Base-by-base conservation (phyloP, 2,113 vertebrate species). In the Tinamus guttatus region DNA sequence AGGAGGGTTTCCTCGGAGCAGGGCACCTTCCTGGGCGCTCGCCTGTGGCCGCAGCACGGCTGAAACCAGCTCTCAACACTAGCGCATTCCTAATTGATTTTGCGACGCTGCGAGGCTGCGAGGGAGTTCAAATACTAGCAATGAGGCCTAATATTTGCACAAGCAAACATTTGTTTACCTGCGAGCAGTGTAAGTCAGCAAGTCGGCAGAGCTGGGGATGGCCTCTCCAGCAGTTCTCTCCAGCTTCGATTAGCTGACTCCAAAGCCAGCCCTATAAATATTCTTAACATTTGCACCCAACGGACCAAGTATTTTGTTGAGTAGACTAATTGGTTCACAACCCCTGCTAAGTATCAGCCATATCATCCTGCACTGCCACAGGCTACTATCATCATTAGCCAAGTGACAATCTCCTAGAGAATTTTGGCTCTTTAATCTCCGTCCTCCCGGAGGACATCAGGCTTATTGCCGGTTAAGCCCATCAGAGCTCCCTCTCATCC, bases 321-420 rank as follows among this genome's bases (percentile, higher is more conserved):
- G 93, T 84, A 90, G 89, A 93, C 96, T 97, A 97, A 97, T 97
- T 97, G 96, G 97, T 96, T 97, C 94, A 95, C 92, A 97, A 93
- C 93, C 95, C 93, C 89, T 90, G 96, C 95, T 97, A 96, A 96
- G 92, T 91, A 97, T 94, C 94, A 94, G 82, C 92, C 82, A 15
- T 94, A 96, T 97, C 96, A 94, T 76, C 94, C 93, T 90, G 8
- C 2, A 93, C 85, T 79, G 96, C 94, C 93, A 77, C 7, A 71
- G 95, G 96, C 96, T 94, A 95, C 56, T 65, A 93, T 94, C 90
- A 89, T 94, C 96, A 97, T 96, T 96, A 96, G 95, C 92, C 93
- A 92, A 96, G 94, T 79, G 95, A 96, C 96, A 97, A 94, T 96
- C 95, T 97, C 94, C 95, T 65, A 70, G 94, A 97, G 96, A 95